A percentile compares a stretch with the other conserved stretches of the same genome.
These are phyloP conservation scores for Pseudomyrmex gracilis DNA, from an alignment of 1,140 invertebrate genomes.

Conservation along the genomic window DNA sequence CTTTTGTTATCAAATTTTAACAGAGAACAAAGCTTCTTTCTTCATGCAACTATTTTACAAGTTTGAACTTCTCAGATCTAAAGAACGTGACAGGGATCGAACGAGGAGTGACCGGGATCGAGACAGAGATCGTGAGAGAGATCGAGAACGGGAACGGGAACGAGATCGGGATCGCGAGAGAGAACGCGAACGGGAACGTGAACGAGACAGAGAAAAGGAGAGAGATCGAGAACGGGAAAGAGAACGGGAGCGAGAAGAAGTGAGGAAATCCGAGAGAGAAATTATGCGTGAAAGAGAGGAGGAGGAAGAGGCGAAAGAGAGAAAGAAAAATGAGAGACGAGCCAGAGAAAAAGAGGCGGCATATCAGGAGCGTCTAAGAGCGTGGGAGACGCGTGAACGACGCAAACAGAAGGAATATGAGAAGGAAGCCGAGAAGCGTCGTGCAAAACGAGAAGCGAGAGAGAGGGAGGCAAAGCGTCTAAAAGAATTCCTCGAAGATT, in stretches of 20 bases:
- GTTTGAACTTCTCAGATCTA: slow-evolving; percentile 71
- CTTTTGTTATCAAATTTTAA: background rate
- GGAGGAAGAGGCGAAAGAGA: slow-evolving; percentile 96
- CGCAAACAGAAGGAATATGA: slow-evolving; percentile 97
- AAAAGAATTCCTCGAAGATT: slow-evolving; percentile 99
- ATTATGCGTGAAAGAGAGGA: slow-evolving; percentile 92
- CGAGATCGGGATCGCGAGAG: slow-evolving; percentile 79
- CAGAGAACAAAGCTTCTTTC: background rate
- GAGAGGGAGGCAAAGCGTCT: slow-evolving; percentile 96
- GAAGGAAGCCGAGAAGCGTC: slow-evolving; percentile 94
- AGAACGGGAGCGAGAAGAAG: slow-evolving; percentile 84
- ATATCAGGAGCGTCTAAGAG: slow-evolving; percentile 94
- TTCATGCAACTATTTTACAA: background rate
- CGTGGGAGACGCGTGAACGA: slow-evolving; percentile 97
- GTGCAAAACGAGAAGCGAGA: slow-evolving; percentile 93
- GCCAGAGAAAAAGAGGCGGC: slow-evolving; percentile 96
- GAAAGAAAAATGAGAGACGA: slow-evolving; percentile 95
- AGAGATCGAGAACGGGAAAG: slow-evolving; percentile 80
- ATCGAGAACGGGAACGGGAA: slow-evolving; percentile 77
- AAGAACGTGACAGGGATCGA: slow-evolving; percentile 85
- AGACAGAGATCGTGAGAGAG: slow-evolving; percentile 79
- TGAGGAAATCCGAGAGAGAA: slow-evolving; percentile 87
- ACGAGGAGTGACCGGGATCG: slow-evolving; percentile 83
- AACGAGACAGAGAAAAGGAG: slow-evolving; percentile 75
- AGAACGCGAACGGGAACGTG: slow-evolving; percentile 79